phyloP scores from a whole-genome alignment of 2,113 vertebrate genomes.

The Pollimyrus isidori region DNA sequence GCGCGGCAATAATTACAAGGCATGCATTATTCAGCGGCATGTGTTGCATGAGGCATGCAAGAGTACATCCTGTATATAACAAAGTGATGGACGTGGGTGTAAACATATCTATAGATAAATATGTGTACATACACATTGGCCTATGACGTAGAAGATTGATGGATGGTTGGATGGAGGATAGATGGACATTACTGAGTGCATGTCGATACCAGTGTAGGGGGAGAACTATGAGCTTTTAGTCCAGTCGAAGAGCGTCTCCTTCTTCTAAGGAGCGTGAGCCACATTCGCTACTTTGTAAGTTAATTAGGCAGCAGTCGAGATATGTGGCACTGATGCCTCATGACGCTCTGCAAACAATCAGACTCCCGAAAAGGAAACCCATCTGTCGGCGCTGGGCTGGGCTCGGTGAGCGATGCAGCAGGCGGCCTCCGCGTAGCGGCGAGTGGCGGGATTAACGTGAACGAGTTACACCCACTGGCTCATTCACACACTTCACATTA shows the following conservation, averaged over 20 bases:
- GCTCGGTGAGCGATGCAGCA: constrained; percentile 12
- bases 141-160: background rate
- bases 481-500: constrained; percentile 49
- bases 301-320: constrained; percentile 13
- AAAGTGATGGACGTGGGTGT: background rate
- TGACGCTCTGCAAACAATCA: constrained; percentile 18
- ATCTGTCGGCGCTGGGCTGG: constrained; percentile 9
- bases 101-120: background rate
- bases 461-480: constrained; percentile 47
- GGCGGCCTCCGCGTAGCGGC: constrained; percentile 7
- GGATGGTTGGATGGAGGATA: background rate
- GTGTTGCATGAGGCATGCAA: constrained; percentile 6
- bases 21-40: constrained; percentile 14
- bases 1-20: background rate
- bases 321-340: background rate
- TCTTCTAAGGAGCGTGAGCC: background rate
- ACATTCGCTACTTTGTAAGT: background rate
- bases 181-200: background rate
- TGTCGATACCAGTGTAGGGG: background rate
- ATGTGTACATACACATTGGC: background rate
- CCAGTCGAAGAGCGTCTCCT: background rate
- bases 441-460: constrained; percentile 43
- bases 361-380: constrained; percentile 23
- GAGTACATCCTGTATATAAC: background rate
- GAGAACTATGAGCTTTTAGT: background rate